Conservation (phyloP, 35 echinoderm and acorn worm genomes). For the Stichopus chloronotus region DNA sequence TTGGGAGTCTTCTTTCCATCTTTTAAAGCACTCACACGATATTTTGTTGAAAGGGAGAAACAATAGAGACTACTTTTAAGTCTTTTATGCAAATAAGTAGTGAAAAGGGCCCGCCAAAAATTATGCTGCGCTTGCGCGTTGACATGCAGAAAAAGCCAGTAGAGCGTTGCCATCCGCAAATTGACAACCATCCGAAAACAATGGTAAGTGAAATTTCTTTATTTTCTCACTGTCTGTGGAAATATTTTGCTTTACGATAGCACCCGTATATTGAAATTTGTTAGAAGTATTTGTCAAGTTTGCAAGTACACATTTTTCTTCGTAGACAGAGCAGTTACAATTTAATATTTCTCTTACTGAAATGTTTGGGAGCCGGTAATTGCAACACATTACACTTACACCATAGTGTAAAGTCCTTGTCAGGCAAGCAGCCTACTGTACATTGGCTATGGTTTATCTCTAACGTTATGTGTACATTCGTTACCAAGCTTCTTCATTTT, state of each 20-base stretch:
- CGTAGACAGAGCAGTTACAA: background rate
- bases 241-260: background rate
- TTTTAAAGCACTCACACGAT: no score
- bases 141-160: background rate
- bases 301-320: background rate
- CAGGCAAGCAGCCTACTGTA: background rate
- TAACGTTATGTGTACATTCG: background rate
- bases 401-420: background rate
- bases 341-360: background rate
- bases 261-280: background rate
- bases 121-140: slow-evolving; percentile 47
- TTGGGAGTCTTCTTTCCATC: no score
- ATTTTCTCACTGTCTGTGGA: background rate
- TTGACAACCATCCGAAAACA: slow-evolving; percentile 51
- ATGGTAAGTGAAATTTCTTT: slow-evolving; percentile 42
- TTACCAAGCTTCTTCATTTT: background rate
- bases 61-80: background rate
- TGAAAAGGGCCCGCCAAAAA: slow-evolving; percentile 46
- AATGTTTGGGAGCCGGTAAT: slow-evolving; percentile 14
- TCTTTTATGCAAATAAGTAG: slow-evolving; percentile 41
- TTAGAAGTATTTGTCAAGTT: background rate
- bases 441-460: background rate
- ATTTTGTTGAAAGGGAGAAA: no score
- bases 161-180: slow-evolving; percentile 47
- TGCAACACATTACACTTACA: background rate